Base-by-base conservation (phyloP, 1,140 invertebrate species). In the Periplaneta americana region DNA sequence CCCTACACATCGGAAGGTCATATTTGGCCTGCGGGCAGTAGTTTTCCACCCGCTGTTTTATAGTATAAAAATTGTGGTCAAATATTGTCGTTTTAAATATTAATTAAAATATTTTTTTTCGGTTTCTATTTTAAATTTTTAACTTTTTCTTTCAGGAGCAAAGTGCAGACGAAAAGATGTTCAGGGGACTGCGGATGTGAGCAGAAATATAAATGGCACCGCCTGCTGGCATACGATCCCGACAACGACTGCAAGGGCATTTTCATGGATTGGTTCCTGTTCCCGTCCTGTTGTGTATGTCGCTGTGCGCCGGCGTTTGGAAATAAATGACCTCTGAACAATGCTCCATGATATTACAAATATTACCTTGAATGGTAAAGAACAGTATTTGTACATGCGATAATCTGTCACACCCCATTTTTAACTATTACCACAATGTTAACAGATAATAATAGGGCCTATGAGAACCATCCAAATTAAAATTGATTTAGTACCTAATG, bases 251-350 rank as follows among this genome's bases (percentile, higher is more conserved):
- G 97, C 87, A 95, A 95, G 86, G 97, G 96, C 79, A 97, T 98
- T 83, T 98, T 98, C 87, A 97, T 97, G 91, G 97, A 98, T 88
- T 98, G 97, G 97, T 98, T 98, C 88, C 92, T 96, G 78, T 98
- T 97, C 88, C 96, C 96, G 17, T 97, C 96, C 0, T 98, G 96
- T 87, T 98, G 97, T 88, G 95, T 97, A 28, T 98, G 97, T 87
- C 91, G 95, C 85, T 98, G 96, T 86, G 91, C 92, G 85, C 92
- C 92, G 83, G 85, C 86, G 84, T 87, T 78, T 28, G 76, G 76
- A 2, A 78, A 78, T 28, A 66, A 66, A 66, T 66, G 22, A 66
- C 48, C 22, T n/a, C 22, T 11, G n/a, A 66, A 8, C 0, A 66
- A n/a, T 66, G 48, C 48, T 66, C 48, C 48, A 28, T 28, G 6